Evolutionary conservation across 2,113 vertebrate species (phyloP).

Genomic region (Australoheros scitulus): DNA sequence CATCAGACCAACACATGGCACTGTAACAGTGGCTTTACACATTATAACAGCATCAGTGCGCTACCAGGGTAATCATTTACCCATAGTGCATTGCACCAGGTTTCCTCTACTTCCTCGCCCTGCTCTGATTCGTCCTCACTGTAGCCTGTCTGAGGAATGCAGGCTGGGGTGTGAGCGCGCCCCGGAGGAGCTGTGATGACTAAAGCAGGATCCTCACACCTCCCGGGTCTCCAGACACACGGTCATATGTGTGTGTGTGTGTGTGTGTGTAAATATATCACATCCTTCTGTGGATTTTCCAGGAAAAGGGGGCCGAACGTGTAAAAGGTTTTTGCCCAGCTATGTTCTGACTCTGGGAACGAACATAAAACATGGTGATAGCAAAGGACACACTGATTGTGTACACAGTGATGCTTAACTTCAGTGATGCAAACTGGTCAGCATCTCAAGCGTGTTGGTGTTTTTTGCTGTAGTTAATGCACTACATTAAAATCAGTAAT

Average conservation of each 20-base stretch:
- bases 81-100: background rate
- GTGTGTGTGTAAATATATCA: background rate
- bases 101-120: background rate
- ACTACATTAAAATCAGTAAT: background rate
- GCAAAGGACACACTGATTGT: background rate
- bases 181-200: constrained; percentile 45
- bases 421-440: too few relatives aligned
- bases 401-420: background rate
- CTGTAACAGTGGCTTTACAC: background rate
- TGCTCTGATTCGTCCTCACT: constrained; percentile 21
- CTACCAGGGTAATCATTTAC: background rate
- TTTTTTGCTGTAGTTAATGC: too few relatives aligned
- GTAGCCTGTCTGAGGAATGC: constrained; percentile 54
- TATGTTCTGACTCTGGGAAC: background rate
- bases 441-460: too few relatives aligned
- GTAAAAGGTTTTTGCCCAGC: background rate
- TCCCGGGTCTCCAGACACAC: background rate
- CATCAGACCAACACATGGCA: background rate
- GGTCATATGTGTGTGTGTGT: background rate
- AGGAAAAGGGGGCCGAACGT: background rate
- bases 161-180: constrained; percentile 4
- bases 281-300: background rate
- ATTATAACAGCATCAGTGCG: background rate
- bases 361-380: background rate
- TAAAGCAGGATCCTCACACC: background rate